A percentile compares a stretch with the other conserved stretches of the same genome.
These are phyloP conservation scores for Lycocorax pyrrhopterus DNA, from an alignment of 2,113 vertebrate species.

Conservation along the genomic window DNA sequence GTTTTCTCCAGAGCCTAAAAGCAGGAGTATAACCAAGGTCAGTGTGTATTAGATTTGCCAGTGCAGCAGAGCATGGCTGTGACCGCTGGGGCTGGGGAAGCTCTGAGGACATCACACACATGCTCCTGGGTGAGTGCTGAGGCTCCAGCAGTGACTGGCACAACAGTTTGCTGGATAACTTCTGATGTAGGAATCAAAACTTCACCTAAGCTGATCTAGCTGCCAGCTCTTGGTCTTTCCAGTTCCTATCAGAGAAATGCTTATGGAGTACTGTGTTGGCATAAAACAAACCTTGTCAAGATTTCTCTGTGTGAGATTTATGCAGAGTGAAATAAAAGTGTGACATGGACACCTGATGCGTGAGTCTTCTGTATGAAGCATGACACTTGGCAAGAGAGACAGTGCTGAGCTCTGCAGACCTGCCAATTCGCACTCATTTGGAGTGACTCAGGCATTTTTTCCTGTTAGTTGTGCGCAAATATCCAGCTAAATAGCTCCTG, in stretches of 20 bases:
- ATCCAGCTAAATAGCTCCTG: slow-evolving; percentile 29
- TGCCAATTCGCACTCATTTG: slow-evolving; percentile 59
- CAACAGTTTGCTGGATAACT: not conserved
- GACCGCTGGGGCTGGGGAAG: not conserved
- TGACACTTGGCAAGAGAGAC: slow-evolving; percentile 49
- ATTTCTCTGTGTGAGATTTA: slow-evolving; percentile 64
- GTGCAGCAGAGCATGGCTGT: not conserved
- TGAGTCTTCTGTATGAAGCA: slow-evolving; percentile 61
- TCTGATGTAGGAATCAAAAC: slow-evolving; percentile 13
- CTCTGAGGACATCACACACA: not conserved
- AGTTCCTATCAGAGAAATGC: slow-evolving; percentile 48
- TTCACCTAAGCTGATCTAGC: slow-evolving; percentile 11
- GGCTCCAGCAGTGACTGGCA: not conserved
- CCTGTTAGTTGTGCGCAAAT: slow-evolving; percentile 31
- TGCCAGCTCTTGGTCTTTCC: slow-evolving; percentile 49
- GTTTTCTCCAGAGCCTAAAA: slow-evolving; percentile 24
- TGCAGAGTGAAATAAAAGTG: slow-evolving; percentile 65
- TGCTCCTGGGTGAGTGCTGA: not conserved
- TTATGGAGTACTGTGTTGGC: slow-evolving; percentile 52
- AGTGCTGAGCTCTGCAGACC: slow-evolving; percentile 64
- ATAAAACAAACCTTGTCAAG: slow-evolving; percentile 65
- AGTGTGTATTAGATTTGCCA: not conserved
- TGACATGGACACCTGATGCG: slow-evolving; percentile 61
- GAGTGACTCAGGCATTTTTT: slow-evolving; percentile 62
- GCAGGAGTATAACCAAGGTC: slow-evolving; percentile 21